Evolutionary conservation across 2,797 vertebrate species (phyloP).

Genomic region (Xiphorhynchus erythropygius): DNA sequence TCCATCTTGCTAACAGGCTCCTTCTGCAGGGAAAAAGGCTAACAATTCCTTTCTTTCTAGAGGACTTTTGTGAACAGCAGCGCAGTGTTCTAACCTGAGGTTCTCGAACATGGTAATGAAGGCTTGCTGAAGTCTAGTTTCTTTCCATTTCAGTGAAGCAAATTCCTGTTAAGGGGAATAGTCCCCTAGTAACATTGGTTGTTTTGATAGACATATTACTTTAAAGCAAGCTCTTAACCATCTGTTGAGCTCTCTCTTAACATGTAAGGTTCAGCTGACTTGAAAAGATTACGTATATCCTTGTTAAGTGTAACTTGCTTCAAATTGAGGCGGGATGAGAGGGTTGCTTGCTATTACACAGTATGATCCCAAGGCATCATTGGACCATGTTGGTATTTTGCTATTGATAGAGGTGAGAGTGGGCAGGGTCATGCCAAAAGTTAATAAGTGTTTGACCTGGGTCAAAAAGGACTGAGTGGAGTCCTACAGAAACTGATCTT

Average conservation of each 20-base stretch:
- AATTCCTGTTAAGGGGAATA: neutral
- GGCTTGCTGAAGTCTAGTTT: conserved; percentile 30
- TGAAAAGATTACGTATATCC: neutral
- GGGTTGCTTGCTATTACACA: rapidly evolving
- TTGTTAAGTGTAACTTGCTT: neutral
- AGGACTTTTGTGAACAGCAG: neutral
- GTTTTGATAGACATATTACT: neutral
- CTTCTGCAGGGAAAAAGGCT: neutral
- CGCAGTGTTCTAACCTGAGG: rapidly evolving
- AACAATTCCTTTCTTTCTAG: neutral
- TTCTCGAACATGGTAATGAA: neutral
- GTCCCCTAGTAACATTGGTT: neutral
- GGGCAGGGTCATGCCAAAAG: neutral
- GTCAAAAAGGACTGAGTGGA: rapidly evolving
- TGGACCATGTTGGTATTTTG: neutral
- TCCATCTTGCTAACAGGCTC: conserved; percentile 1
- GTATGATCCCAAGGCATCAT: neutral
- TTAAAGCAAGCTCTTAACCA: neutral
- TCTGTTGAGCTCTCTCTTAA: neutral
- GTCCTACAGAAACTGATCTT: neutral
- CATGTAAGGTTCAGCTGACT: neutral
- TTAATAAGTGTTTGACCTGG: neutral
- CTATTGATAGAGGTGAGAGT: neutral
- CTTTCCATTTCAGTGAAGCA: neutral
- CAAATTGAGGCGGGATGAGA: neutral